phyloP scores from a whole-genome alignment of 2,888 invertebrate species.

The Digitonthophagus gazella region DNA sequence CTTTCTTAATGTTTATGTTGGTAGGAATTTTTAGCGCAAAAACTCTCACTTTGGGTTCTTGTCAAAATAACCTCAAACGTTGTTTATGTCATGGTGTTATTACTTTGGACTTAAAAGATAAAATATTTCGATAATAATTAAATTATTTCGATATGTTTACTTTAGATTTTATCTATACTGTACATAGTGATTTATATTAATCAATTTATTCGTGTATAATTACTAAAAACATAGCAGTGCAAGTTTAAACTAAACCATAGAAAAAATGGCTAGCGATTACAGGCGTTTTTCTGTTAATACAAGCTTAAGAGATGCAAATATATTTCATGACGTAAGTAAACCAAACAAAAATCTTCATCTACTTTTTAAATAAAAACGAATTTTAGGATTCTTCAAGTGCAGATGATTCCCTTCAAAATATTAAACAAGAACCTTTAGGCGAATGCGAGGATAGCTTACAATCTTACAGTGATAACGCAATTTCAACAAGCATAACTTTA shows the following conservation, averaged over 20 bases:
- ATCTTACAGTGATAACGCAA: not conserved
- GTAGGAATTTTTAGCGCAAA: not conserved
- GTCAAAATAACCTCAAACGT: too few species aligned
- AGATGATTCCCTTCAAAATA: constrained; percentile 17
- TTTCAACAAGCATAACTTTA: not conserved
- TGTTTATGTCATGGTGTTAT: too few species aligned
- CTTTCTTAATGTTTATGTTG: not conserved
- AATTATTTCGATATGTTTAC: too few species aligned
- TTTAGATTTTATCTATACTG: too few species aligned
- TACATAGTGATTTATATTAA: too few species aligned
- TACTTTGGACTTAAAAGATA: too few species aligned
- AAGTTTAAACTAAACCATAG: not conserved
- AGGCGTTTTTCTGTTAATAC: constrained; percentile 42
- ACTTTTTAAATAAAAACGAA: not conserved
- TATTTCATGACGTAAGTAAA: constrained; percentile 43
- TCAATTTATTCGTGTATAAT: too few species aligned
- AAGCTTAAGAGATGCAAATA: constrained; percentile 41
- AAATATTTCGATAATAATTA: too few species aligned
- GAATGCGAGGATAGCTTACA: too few species aligned
- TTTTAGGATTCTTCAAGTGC: constrained; percentile 39
- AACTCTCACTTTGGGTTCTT: not conserved
- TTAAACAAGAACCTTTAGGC: constrained; percentile 28
- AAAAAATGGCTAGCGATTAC: constrained; percentile 24
- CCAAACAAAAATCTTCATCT: not conserved
- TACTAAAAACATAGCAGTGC: too few species aligned